phyloP scores from a whole-genome alignment of 1,140 invertebrate genomes.

The Atta colombica region DNA sequence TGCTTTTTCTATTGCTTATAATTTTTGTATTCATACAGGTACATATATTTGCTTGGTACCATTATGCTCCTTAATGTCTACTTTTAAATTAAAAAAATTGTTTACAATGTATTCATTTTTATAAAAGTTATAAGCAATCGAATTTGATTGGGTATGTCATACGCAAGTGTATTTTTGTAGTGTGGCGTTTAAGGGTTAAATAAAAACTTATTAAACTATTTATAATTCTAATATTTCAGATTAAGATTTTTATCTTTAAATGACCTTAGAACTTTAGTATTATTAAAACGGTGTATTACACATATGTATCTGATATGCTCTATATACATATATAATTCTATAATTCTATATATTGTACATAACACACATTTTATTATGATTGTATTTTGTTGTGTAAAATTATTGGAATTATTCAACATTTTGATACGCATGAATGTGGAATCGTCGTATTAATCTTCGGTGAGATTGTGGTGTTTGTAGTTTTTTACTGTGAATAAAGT shows the following conservation, averaged over 20 bases:
- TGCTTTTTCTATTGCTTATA: too few relatives aligned
- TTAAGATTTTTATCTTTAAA: slow-evolving; percentile 21
- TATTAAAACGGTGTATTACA: background rate
- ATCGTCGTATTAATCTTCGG: slow-evolving; percentile 19
- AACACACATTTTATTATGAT: background rate
- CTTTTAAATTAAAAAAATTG: too few relatives aligned
- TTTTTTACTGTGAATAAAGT: background rate
- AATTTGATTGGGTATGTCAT: too few relatives aligned
- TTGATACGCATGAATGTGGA: slow-evolving; percentile 37
- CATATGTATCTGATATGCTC: background rate
- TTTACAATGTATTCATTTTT: too few relatives aligned
- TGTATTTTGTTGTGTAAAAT: slow-evolving; percentile 51
- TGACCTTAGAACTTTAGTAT: background rate
- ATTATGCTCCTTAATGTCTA: too few relatives aligned
- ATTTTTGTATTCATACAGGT: too few relatives aligned
- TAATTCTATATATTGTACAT: background rate
- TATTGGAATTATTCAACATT: slow-evolving; percentile 29
- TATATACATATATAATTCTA: background rate
- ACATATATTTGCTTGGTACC: too few relatives aligned
- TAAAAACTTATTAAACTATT: background rate
- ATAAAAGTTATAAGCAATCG: too few relatives aligned
- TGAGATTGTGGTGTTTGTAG: slow-evolving; percentile 21
- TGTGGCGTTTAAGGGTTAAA: background rate
- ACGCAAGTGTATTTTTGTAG: too few relatives aligned
- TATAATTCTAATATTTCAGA: background rate